phyloP scores from a whole-genome alignment of 2,113 vertebrate genomes.

The Panthera uncia region DNA sequence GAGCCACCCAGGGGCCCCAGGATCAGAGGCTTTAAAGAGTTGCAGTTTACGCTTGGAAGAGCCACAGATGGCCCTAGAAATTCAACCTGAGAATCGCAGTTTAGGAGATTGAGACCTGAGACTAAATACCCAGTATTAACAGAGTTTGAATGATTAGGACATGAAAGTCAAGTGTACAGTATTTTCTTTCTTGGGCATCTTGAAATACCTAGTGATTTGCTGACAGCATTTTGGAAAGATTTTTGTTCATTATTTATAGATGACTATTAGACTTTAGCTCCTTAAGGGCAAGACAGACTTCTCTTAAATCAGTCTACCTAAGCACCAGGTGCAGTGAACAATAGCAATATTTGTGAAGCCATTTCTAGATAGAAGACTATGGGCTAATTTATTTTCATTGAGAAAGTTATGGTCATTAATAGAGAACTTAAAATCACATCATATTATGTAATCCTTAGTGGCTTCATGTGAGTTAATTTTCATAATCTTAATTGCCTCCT shows the following conservation, averaged over 20 bases:
- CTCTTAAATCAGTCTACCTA: background rate
- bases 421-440: background rate
- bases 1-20: background rate
- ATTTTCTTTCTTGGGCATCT: background rate
- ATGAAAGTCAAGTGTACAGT: background rate
- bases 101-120: background rate
- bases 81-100: background rate
- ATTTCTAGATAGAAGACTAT: background rate
- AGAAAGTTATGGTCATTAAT: background rate
- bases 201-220: background rate
- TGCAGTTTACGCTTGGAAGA: background rate
- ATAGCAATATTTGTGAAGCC: background rate
- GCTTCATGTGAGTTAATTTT: background rate
- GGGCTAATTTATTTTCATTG: background rate
- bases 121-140: background rate
- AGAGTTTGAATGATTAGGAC: background rate
- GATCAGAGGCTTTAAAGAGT: background rate
- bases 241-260: conserved; percentile 7
- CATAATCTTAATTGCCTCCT: background rate
- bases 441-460: background rate
- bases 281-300: background rate
- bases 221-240: background rate
- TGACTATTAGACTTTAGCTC: background rate
- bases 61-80: background rate
- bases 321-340: background rate